These are phyloP conservation scores for Leptestheria dahalacensis DNA, from an alignment of 1,140 invertebrate genomes.

Conservation along the genomic window DNA sequence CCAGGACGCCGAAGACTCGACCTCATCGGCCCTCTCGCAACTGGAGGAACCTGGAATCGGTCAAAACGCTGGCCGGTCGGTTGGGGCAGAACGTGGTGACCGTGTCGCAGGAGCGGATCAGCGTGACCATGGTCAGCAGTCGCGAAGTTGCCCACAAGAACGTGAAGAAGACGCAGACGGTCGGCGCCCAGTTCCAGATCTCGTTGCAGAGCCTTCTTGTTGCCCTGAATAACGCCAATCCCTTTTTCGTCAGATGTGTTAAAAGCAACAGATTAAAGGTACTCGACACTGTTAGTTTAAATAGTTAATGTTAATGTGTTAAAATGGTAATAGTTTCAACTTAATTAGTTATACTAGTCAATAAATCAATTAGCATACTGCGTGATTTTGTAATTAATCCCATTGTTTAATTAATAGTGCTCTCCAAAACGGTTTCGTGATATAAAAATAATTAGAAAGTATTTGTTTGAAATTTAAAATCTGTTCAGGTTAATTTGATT, in stretches of 20 bases:
- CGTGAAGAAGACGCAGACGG: slow-evolving; percentile 64
- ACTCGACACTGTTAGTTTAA: no score
- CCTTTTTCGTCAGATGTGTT: slow-evolving; percentile 93
- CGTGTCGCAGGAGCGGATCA: not conserved
- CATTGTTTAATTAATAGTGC: no score
- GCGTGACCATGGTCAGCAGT: not conserved
- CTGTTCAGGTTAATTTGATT: no score
- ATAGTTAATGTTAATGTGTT: no score
- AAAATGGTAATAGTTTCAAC: no score
- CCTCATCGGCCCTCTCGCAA: slow-evolving; percentile 40
- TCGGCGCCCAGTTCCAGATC: slow-evolving; percentile 86
- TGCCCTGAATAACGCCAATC: slow-evolving; percentile 84
- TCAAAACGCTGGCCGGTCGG: slow-evolving; percentile 61
- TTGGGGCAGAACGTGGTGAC: slow-evolving; percentile 30
- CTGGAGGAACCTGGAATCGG: slow-evolving; percentile 73
- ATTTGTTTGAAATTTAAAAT: no score
- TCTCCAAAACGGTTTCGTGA: no score
- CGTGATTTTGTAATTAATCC: no score
- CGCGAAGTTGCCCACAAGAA: not conserved
- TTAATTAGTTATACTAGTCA: no score
- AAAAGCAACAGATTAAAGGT: slow-evolving; percentile 86
- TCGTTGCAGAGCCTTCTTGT: slow-evolving; percentile 82
- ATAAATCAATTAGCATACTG: no score
- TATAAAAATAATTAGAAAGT: no score
- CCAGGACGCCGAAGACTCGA: slow-evolving; percentile 70